A percentile compares a stretch with the other conserved stretches of the same genome.
Evolutionary conservation across 1,140 invertebrate genomes (phyloP).

Genomic region (Homalodisca vitripennis): DNA sequence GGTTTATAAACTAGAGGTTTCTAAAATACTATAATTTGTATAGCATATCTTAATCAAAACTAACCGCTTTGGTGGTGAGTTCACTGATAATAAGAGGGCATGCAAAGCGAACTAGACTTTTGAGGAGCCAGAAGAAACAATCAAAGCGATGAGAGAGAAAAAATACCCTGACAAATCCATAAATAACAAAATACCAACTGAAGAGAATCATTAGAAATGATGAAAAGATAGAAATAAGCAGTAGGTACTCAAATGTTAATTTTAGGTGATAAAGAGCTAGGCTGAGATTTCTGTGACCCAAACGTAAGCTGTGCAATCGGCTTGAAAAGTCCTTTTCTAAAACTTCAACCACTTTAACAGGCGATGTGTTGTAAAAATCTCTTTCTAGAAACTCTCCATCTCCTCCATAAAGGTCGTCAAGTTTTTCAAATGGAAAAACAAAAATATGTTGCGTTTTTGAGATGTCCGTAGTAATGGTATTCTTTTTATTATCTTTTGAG

Average conservation of each 20-base stretch:
- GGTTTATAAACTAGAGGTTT: background rate
- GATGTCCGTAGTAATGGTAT: background rate
- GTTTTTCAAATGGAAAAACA: background rate
- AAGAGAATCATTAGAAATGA: background rate
- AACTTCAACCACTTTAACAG: background rate
- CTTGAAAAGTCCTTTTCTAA: background rate
- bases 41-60: background rate
- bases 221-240: slow-evolving; percentile 7
- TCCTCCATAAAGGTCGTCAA: background rate
- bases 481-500: background rate
- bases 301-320: background rate
- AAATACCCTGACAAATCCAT: slow-evolving; percentile 8
- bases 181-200: slow-evolving; percentile 14
- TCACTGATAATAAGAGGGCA: background rate
- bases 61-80: background rate
- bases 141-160: background rate
- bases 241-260: background rate
- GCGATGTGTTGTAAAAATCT: background rate
- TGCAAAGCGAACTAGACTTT: background rate
- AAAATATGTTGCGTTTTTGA: background rate
- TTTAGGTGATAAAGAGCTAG: slow-evolving; percentile 1
- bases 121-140: background rate
- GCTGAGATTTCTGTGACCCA: background rate
- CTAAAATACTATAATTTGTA: background rate
- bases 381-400: background rate